Conservation (phyloP, 1,140 invertebrate genomes). For the Trinorchestia longiramus region DNA sequence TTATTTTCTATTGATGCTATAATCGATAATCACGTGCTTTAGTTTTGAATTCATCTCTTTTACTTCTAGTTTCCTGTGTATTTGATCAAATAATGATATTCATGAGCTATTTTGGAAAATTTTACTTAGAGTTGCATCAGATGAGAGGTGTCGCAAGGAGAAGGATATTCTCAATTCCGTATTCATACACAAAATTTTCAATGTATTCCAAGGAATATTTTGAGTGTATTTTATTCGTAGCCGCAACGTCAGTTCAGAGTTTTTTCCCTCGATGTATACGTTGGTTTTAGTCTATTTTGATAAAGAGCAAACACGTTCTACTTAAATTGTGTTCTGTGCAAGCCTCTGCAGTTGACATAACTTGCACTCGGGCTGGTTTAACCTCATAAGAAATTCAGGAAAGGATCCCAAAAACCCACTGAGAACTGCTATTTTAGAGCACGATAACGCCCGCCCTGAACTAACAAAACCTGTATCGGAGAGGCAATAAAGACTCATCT, state of each 20-base stretch:
- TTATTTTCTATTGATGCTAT: background rate
- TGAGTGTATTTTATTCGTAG: too few species aligned
- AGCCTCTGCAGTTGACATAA: background rate
- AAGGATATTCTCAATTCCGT: too few species aligned
- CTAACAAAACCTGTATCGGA: slow-evolving; percentile 4
- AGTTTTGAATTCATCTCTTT: background rate
- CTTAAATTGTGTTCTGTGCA: background rate
- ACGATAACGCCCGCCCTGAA: background rate
- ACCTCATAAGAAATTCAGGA: slow-evolving; percentile 28
- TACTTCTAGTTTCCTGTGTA: too few species aligned
- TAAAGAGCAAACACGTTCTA: background rate
- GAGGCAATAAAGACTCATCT: background rate
- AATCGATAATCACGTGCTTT: background rate
- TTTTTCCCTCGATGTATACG: background rate
- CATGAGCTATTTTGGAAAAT: too few species aligned
- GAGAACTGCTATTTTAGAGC: background rate
- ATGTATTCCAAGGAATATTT: too few species aligned
- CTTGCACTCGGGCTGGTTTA: background rate
- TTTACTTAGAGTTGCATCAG: too few species aligned
- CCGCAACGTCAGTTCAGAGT: background rate
- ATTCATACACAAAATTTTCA: too few species aligned
- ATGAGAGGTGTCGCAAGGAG: too few species aligned
- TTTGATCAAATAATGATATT: too few species aligned
- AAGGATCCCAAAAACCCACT: background rate
- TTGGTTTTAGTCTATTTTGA: background rate